Base-by-base conservation (phyloP, 2,888 invertebrate genomes). In the Cryptus armator region DNA sequence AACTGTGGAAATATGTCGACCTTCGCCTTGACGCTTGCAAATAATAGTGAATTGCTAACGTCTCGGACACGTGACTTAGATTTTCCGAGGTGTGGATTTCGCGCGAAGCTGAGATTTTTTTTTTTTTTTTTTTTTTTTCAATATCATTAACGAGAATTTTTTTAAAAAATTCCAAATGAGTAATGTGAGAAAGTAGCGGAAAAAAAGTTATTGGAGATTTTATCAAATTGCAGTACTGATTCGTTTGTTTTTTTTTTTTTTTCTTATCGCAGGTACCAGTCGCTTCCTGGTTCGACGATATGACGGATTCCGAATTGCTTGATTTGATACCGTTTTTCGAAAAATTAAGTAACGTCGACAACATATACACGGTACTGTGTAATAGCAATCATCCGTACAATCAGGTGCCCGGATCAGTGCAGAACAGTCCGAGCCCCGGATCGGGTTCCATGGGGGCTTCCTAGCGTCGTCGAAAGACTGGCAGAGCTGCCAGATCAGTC, bases 221-320 rank as follows among this genome's bases (percentile, higher is more conserved):
- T 62, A 6, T 32, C 14, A 32, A 29, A 7, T 62, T 62, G n/a
- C 62, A 32, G 14, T 10, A 56, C 24, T 19, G 4, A 56, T 56
- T 10, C 10, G 10, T 10, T 3, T 24, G 24, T 56, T 32, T 56
- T 32, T 12, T 4, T 76, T 76, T 14, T 37, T n/a, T 19, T 67
- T 53, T 16, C 59, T 62, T 79, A 71, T 94, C 94, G 1, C 94
- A 98, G 97, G 99, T 99, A 94, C 99, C 99, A 93, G 99, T 99
- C 89, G 98, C 98, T 93, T 99, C 99, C 89, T 99, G 99, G 99
- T 99, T 99, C 95, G 99, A 99, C 95, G 99, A 99, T 95, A 98
- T 98, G 96, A 97, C 97, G 92, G 99, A 99, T 95, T 97, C 98
- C 86, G 99, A 99, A 95, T 96, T 99, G 89, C 95, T 98, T 93